Percentiles rank a stretch among this genome's conserved stretches.
phyloP scores from a whole-genome alignment of 2,888 invertebrate genomes.

The Coleophora flavipennella region DNA sequence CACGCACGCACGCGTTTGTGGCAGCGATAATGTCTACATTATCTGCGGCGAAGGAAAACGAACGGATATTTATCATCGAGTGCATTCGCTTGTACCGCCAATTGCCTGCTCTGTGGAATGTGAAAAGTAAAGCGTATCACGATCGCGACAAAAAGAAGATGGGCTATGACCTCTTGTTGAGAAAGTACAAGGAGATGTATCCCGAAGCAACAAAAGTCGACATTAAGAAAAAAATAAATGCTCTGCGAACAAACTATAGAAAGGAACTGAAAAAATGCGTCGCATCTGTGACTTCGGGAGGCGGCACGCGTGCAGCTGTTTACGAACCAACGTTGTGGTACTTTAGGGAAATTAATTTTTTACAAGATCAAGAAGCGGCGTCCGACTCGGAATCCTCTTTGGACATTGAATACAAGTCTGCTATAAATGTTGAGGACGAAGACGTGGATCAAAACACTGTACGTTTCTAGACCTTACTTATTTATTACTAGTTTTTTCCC shows the following conservation, averaged over 20 bases:
- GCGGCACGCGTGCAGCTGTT: too few species aligned
- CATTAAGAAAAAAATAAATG: not conserved
- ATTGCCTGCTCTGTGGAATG: constrained; percentile 54
- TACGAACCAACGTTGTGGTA: not conserved
- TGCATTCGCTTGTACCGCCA: constrained; percentile 33
- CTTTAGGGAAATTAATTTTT: not conserved
- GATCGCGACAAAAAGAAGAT: not conserved
- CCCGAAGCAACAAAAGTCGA: not conserved
- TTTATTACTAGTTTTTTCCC: too few species aligned
- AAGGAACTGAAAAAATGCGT: not conserved
- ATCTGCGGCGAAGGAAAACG: too few species aligned
- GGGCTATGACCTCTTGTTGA: not conserved
- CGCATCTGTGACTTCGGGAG: not conserved
- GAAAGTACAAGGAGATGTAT: not conserved
- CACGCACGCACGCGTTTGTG: too few species aligned
- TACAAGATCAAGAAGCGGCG: not conserved
- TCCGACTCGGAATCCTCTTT: not conserved
- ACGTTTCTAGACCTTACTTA: too few species aligned
- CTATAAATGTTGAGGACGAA: too few species aligned
- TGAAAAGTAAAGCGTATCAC: not conserved
- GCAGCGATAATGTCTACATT: too few species aligned
- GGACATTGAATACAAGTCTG: too few species aligned
- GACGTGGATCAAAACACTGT: too few species aligned
- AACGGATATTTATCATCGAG: not conserved
- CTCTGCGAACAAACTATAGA: not conserved